Evolutionary conservation across 2,888 invertebrate species (phyloP), one percentile per base, ranked within the genome.

Genomic region (Agrypnus murinus): DNA sequence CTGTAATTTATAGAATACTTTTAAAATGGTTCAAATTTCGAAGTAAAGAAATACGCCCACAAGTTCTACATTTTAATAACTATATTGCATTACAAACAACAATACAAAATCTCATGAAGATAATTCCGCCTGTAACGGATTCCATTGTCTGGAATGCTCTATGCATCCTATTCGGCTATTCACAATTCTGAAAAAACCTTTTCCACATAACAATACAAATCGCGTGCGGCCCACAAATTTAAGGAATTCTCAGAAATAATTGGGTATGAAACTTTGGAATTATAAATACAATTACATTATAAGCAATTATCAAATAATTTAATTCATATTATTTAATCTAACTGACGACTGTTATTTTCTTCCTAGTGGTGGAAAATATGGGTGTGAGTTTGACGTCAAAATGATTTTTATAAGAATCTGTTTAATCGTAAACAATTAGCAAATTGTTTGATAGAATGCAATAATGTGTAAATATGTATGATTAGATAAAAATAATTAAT

Each of bases 361-460:
- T 43, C 43, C 14, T 14, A 43, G 8, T 43, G 43, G 43, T 15
- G 1, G 43, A 15, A 43, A 43, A 14, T 43, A 43, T 43, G 43
- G 43, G 43, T 9, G 43, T 43, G 43, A 1, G 43, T 15, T 43
- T 43, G 43, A 43, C 43, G 43, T 15, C 25, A 43, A 14, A 43
- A 43, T 15, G 7, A 43, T 8, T 43, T 43, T 43, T 12, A 8
- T n/a, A 43, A 43, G 14, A 25, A 43, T 15, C 7, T 1, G 12
- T 43, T 15, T 15, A 1, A 43, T 2, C 15, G 15, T 43, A 43
- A 43, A 43, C 43, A 43, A 43, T 43, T 43, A 15, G 43, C 43
- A 43, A 12, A 43, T 8, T 15, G 9, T 12, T 40, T 43, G 15
- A 15, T 15, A 15, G 14, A 14, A 43, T 43, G 15, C 15, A 5